phyloP scores from a whole-genome alignment of 2,113 vertebrate species.

The Carettochelys insculpta region DNA sequence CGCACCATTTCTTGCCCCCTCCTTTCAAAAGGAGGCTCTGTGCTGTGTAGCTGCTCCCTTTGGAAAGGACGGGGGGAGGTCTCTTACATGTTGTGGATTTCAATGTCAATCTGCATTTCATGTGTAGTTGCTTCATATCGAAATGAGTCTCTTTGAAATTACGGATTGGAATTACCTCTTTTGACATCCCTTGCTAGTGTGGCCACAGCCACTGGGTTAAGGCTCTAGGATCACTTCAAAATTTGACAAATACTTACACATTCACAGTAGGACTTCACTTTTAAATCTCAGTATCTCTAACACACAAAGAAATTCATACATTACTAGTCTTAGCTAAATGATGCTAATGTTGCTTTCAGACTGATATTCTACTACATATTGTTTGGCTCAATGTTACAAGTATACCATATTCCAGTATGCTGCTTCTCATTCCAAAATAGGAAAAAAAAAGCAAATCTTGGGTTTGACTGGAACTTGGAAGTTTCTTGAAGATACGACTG shows the following conservation, averaged over 20 bases:
- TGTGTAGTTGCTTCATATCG: too few species aligned
- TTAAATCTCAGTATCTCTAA: not conserved
- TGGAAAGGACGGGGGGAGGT: too few species aligned
- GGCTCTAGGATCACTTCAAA: not conserved
- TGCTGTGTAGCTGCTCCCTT: too few species aligned
- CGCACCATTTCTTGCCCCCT: too few species aligned
- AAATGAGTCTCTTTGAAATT: too few species aligned
- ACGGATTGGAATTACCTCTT: too few species aligned
- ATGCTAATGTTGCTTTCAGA: not conserved
- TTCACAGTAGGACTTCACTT: not conserved
- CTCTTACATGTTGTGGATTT: too few species aligned
- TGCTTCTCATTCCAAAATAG: not conserved
- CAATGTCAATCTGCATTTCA: too few species aligned
- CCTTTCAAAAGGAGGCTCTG: too few species aligned
- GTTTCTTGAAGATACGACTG: conserved; percentile 40
- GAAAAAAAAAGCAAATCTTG: conserved; percentile 18
- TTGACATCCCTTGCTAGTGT: too few species aligned
- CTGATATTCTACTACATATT: not conserved
- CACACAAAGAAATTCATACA: not conserved
- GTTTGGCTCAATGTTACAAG: not conserved
- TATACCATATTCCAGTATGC: not conserved
- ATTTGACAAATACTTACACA: not conserved
- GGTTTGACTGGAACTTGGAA: conserved; percentile 36
- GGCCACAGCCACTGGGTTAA: too few species aligned
- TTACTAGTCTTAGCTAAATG: not conserved